Base-by-base conservation (phyloP, 30 jellyfish, hydroid and myxozoan species). In the Hydractinia symbiolongicarpus region DNA sequence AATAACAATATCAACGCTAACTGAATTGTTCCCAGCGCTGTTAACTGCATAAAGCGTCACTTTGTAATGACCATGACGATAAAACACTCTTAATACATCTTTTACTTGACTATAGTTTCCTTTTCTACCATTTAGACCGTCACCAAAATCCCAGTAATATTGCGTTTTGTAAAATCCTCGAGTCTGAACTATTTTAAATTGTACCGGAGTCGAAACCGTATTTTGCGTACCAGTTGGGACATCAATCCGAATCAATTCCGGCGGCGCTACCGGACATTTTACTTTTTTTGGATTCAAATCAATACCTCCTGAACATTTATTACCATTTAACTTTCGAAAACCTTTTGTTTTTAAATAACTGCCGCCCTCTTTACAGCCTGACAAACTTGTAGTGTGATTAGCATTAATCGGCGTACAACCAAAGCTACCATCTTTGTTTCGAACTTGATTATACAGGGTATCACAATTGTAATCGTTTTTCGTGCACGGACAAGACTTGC, bases 381-480 rank as follows among this genome's bases (percentile, higher is more conserved):
- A 79, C 7, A 88, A 88, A 53, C 82, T 94, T 44, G 56, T 66
- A 51, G 77, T 70, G 7, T 69, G 74, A 11, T 89, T 93, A 55
- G 73, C 79, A 67, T 84, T 83, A 7, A 88, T 61, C 60, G 96
- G 96, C 40, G 71, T n/a, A 61, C 97, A 90, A 58, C 5, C 51
- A 60, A 8, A 71, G 1, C 60, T 5, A n/a, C 62, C 17, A 50
- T 81, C 76, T 16, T 90, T 81, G 55, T 62, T 40, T 8, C 14
- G 16, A 10, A 67, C 90, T 54, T 85, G 73, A 56, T 67, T 66
- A 81, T 81, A 86, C 49, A 87, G 85, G 74, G 55, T 72, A 21
- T 90, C 97, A 77, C 97, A 90, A 40, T 90, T 91, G 79, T 86
- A 90, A 77, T 90, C 97, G 6, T 81, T 74, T 79, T 78, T 58